Evolutionary conservation across 1,140 invertebrate species (phyloP).

Genomic region (Trichoplusia ni): DNA sequence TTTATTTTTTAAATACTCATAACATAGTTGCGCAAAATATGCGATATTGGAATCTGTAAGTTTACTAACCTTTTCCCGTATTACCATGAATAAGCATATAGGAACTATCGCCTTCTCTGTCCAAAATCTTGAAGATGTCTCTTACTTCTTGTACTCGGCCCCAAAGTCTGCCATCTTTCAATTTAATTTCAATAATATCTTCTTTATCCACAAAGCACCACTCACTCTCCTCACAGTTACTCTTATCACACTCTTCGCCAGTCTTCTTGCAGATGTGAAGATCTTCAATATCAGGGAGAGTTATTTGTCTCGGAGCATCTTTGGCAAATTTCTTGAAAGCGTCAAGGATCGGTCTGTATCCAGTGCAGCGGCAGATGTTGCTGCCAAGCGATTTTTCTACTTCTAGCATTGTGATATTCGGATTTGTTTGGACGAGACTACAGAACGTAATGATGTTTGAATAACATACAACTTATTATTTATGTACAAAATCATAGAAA

Average conservation of each 20-base stretch:
- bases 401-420: slow-evolving; percentile 82
- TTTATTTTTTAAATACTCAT: slow-evolving; percentile 78
- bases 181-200: slow-evolving; percentile 27
- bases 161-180: slow-evolving; percentile 63
- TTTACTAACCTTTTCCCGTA: slow-evolving; percentile 59
- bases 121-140: slow-evolving; percentile 79
- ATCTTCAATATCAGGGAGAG: slow-evolving; percentile 59
- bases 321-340: slow-evolving; percentile 86
- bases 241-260: slow-evolving; percentile 54
- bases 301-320: slow-evolving; percentile 34
- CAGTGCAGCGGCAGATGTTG: slow-evolving; percentile 91
- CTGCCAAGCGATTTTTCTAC: slow-evolving; percentile 87
- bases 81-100: slow-evolving; percentile 82
- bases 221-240: slow-evolving; percentile 33
- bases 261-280: slow-evolving; percentile 52
- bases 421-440: slow-evolving; percentile 66
- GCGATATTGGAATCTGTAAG: background rate
- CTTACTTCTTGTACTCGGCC: slow-evolving; percentile 74
- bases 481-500: background rate
- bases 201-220: slow-evolving; percentile 46
- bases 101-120: slow-evolving; percentile 50
- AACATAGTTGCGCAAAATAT: background rate
- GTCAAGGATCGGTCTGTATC: slow-evolving; percentile 89
- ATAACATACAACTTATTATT: no score
- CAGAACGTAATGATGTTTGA: slow-evolving; percentile 11